Conservation (phyloP, 1,140 invertebrate species). For the Anoplophora glabripennis region DNA sequence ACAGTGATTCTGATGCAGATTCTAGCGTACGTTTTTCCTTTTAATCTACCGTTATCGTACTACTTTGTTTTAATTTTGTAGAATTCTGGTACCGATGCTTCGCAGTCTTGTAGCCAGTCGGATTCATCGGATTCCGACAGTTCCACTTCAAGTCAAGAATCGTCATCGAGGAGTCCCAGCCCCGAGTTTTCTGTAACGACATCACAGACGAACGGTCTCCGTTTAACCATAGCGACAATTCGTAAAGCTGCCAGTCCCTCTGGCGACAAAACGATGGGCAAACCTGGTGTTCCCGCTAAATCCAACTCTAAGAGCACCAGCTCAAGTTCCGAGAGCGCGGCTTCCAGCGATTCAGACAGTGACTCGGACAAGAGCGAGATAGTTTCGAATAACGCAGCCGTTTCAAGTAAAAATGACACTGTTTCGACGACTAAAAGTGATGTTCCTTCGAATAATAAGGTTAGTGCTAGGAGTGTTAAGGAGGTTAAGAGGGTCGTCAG, state of each 20-base stretch:
- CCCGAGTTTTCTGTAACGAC: conserved; percentile 46
- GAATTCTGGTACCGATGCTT: conserved; percentile 47
- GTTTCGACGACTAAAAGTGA: conserved; percentile 18
- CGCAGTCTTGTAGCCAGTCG: conserved; percentile 43
- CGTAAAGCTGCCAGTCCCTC: conserved; percentile 28
- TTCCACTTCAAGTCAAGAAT: conserved; percentile 44
- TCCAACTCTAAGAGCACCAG: not conserved
- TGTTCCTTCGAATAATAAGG: not conserved
- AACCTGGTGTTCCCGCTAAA: not conserved
- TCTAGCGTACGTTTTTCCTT: conserved; percentile 48
- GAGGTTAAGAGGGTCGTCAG: conserved; percentile 2
- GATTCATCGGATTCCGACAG: conserved; percentile 47
- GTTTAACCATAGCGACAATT: conserved; percentile 44
- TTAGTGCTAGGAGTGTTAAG: conserved; percentile 1
- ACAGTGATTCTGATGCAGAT: conserved; percentile 47
- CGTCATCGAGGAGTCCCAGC: conserved; percentile 39
- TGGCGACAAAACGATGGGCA: conserved; percentile 13
- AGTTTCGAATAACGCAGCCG: not conserved
- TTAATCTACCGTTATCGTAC: not conserved
- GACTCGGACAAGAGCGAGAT: conserved; percentile 37
- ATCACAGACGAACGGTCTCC: conserved; percentile 43
- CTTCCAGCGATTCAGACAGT: conserved; percentile 40
- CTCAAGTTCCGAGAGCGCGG: conserved; percentile 34
- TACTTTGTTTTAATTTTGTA: conserved; percentile 26
- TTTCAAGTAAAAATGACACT: conserved; percentile 30